phyloP scores from a whole-genome alignment of 1,140 invertebrate genomes.

The Holcopasites calliopsidis region DNA sequence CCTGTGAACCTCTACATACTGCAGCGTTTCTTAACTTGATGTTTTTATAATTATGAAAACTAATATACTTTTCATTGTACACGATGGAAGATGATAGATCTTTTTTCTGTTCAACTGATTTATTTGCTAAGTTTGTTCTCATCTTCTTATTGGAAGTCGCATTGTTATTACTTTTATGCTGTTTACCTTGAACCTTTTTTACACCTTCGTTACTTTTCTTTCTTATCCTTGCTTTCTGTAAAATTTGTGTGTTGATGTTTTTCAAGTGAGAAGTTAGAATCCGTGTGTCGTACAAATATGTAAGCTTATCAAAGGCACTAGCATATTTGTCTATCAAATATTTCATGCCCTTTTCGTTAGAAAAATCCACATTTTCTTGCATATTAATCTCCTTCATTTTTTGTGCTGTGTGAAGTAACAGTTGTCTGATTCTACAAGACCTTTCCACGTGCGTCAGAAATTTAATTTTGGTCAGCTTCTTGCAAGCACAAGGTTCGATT shows the following conservation, averaged over 20 bases:
- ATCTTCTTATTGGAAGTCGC: not conserved
- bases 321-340: conserved; percentile 44
- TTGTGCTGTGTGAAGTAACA: conserved; percentile 28
- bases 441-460: conserved; percentile 33
- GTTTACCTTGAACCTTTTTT: not conserved
- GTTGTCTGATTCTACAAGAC: conserved; percentile 28
- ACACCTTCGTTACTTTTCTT: conserved; percentile 13
- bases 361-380: conserved; percentile 46
- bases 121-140: not conserved
- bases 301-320: conserved; percentile 27
- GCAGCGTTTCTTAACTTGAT: not conserved
- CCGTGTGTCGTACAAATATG: conserved; percentile 10
- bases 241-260: conserved; percentile 46
- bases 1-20: too few species aligned
- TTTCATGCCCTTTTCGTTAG: conserved; percentile 23
- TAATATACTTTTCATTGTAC: not conserved
- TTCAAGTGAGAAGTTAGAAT: conserved; percentile 28
- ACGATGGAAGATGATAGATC: not conserved
- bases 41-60: not conserved
- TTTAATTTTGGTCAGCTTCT: not conserved
- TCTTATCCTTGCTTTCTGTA: conserved; percentile 27
- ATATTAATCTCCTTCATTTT: conserved; percentile 34
- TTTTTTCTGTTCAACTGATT: not conserved
- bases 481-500: not conserved
- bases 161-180: not conserved